A percentile compares a stretch with the other conserved stretches of the same genome.
phyloP scores from a whole-genome alignment of 2,113 vertebrate genomes.

The Zapus hudsonius region DNA sequence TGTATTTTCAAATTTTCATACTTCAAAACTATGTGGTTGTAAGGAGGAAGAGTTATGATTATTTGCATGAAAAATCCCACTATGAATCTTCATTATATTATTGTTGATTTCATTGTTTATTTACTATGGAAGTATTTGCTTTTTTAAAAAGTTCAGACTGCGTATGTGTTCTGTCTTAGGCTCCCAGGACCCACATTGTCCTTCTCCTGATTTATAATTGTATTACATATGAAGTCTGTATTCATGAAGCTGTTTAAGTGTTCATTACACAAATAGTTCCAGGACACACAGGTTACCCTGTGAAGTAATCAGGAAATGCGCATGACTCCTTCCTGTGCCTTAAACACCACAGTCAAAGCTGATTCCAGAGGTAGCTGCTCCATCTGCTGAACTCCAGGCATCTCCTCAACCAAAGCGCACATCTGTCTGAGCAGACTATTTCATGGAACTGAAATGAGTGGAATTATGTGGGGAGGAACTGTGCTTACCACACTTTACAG shows the following conservation, averaged over 20 bases:
- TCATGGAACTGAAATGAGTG: neutral
- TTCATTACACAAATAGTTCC: neutral
- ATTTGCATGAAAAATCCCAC: neutral
- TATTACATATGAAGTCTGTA: too few species aligned
- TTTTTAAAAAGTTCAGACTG: neutral
- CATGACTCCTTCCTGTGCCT: neutral
- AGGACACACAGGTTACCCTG: neutral
- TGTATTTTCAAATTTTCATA: neutral
- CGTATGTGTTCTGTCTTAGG: neutral
- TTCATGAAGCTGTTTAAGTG: too few species aligned
- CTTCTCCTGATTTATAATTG: neutral
- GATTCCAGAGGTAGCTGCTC: neutral
- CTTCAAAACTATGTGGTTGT: neutral
- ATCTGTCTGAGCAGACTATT: neutral
- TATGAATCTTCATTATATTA: neutral
- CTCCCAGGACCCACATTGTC: neutral
- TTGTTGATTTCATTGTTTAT: neutral
- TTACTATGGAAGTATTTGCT: neutral
- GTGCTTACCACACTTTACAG: neutral
- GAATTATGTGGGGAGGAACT: rapidly evolving
- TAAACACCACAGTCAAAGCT: neutral
- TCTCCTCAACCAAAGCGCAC: neutral
- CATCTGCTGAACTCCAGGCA: neutral
- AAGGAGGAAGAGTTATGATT: neutral
- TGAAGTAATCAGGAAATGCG: neutral